A percentile compares a stretch with the other conserved stretches of the same genome.
These are phyloP conservation scores for Catostomus latipinnis DNA, from an alignment of 2,797 vertebrate species.

Conservation along the genomic window DNA sequence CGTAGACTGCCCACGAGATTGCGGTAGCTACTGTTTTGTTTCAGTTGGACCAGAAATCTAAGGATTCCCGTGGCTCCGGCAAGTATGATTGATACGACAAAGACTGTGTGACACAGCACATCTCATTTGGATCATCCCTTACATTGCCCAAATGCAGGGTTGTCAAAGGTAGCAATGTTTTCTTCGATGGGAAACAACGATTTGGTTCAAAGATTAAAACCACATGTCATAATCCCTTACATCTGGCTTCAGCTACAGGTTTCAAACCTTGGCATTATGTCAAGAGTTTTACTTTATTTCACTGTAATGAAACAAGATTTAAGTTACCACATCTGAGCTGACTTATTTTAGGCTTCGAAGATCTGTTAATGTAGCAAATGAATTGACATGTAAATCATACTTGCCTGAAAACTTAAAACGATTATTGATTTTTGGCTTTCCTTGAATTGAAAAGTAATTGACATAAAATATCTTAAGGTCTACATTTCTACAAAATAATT, in stretches of 20 bases:
- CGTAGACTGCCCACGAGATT: constrained; percentile 64
- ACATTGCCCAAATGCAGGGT: background rate
- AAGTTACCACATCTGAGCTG: constrained; percentile 40
- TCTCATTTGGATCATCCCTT: constrained; percentile 1
- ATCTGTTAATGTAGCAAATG: constrained; percentile 14
- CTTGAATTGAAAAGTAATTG: background rate
- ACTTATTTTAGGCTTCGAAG: background rate
- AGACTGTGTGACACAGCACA: background rate
- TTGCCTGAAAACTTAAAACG: too few species aligned
- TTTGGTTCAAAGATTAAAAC: constrained; percentile 38
- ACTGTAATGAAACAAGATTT: constrained; percentile 34
- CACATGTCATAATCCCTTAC: constrained; percentile 40
- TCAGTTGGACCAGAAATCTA: constrained; percentile 54
- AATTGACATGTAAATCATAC: background rate
- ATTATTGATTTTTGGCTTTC: background rate
- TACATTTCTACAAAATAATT: background rate
- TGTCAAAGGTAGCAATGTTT: constrained; percentile 10
- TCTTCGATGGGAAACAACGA: constrained; percentile 6
- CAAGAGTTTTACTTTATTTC: constrained; percentile 23
- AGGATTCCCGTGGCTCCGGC: constrained; percentile 13
- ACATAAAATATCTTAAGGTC: background rate
- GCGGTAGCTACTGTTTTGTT: constrained; percentile 56
- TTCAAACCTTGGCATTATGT: constrained; percentile 15
- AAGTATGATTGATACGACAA: constrained; percentile 11
- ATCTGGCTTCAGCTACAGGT: constrained; percentile 29